These are phyloP conservation scores for Melolontha melolontha DNA, from an alignment of 2,888 invertebrate species.

Conservation along the genomic window DNA sequence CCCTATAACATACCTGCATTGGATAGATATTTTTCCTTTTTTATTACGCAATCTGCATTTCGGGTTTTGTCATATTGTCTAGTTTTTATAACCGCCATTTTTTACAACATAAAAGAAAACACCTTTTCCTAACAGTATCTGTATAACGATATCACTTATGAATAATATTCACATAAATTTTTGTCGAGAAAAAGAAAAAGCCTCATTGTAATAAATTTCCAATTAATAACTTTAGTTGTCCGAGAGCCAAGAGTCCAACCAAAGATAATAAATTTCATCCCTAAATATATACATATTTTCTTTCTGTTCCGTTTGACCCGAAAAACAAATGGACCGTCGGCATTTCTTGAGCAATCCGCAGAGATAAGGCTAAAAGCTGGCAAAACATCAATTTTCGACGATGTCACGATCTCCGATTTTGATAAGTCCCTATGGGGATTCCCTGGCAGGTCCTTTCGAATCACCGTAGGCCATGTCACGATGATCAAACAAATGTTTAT, in stretches of 20 bases:
- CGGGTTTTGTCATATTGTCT: too few species aligned
- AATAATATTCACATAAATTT: too few species aligned
- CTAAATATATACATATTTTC: slow-evolving; percentile 18
- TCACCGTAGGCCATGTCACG: slow-evolving; percentile 14
- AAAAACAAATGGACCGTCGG: slow-evolving; percentile 37
- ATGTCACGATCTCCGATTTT: slow-evolving; percentile 54
- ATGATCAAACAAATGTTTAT: slow-evolving; percentile 21
- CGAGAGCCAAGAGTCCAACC: slow-evolving; percentile 12
- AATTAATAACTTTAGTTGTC: slow-evolving; percentile 45
- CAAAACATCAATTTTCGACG: slow-evolving; percentile 61
- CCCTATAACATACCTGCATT: too few species aligned
- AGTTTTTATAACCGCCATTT: too few species aligned
- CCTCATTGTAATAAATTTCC: slow-evolving; percentile 44
- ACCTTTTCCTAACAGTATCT: too few species aligned
- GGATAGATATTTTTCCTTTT: too few species aligned
- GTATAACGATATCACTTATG: too few species aligned
- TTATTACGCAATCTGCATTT: too few species aligned
- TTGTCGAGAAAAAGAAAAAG: too few species aligned
- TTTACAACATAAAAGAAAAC: too few species aligned
- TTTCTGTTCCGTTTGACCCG: slow-evolving; percentile 5
- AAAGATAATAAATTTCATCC: slow-evolving; percentile 34
- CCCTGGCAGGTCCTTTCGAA: not conserved
- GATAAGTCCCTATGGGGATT: slow-evolving; percentile 56
- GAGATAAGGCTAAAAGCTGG: slow-evolving; percentile 54
- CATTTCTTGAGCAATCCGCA: slow-evolving; percentile 32